Evolutionary conservation across 2,888 invertebrate genomes (phyloP).

Genomic region (Rhagonycha fulva): DNA sequence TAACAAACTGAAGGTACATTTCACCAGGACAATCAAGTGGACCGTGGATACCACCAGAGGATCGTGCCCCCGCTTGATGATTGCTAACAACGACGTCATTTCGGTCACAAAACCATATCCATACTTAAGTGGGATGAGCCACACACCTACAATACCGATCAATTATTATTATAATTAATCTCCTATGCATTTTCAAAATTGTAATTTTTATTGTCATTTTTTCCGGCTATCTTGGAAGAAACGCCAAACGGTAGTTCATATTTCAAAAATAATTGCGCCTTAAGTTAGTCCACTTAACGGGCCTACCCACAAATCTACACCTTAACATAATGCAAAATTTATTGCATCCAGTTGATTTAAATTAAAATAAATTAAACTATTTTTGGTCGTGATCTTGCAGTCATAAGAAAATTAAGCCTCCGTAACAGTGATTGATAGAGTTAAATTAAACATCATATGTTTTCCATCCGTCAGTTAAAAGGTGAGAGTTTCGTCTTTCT

Average conservation of each 20-base stretch:
- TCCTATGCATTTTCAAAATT: conserved; percentile 11
- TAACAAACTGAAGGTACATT: conserved; percentile 27
- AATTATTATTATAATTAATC: neutral
- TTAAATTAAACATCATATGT: neutral
- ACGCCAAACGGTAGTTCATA: neutral
- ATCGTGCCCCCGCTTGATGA: conserved; percentile 12
- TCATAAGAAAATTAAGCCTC: neutral
- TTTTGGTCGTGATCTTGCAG: conserved; percentile 6
- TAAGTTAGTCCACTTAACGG: neutral
- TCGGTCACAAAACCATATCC: conserved; percentile 16
- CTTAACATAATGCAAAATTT: conserved; percentile 1
- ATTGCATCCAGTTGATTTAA: neutral
- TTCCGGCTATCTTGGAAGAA: neutral
- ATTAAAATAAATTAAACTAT: conserved; percentile 7
- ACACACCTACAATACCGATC: conserved; percentile 12
- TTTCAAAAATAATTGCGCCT: neutral
- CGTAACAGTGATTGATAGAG: neutral
- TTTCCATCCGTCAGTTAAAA: neutral
- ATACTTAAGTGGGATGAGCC: conserved; percentile 4
- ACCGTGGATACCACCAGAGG: conserved; percentile 24
- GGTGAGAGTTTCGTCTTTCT: too few species aligned
- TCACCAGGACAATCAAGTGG: conserved; percentile 22
- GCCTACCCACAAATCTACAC: neutral
- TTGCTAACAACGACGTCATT: conserved; percentile 19
- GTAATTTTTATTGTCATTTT: neutral